Conservation (phyloP, 2,797 vertebrate species). For the Clarias platycephalus region DNA sequence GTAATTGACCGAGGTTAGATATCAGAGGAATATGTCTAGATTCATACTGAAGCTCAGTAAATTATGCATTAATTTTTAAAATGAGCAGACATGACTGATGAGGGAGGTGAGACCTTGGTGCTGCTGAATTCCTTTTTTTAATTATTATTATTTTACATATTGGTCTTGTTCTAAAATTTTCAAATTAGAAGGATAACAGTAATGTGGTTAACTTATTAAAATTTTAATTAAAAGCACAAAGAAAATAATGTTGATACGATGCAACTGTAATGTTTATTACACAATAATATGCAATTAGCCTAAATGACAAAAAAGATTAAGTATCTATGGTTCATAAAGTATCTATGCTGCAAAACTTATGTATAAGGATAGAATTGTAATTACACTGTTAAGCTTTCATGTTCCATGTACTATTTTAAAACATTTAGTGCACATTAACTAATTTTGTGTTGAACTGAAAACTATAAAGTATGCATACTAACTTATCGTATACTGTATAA, state of each 20-base stretch:
- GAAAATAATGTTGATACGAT: neutral
- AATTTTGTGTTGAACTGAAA: too few relatives aligned
- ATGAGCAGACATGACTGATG: conserved; percentile 58
- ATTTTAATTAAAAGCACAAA: neutral
- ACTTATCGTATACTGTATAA: too few relatives aligned
- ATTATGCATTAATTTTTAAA: conserved; percentile 56
- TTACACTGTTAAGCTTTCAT: conserved; percentile 45
- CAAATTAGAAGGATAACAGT: neutral
- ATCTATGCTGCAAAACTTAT: conserved; percentile 18
- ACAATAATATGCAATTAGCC: neutral
- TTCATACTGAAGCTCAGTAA: conserved; percentile 58
- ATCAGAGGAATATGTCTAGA: conserved; percentile 55
- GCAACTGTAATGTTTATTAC: conserved; percentile 14
- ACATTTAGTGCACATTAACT: too few relatives aligned
- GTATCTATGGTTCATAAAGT: neutral
- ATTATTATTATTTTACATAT: conserved; percentile 5
- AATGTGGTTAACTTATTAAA: neutral
- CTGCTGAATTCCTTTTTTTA: conserved; percentile 21
- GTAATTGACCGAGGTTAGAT: conserved; percentile 63
- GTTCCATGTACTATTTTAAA: too few relatives aligned
- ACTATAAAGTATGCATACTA: too few relatives aligned
- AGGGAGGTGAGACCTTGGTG: conserved; percentile 41
- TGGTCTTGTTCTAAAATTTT: conserved; percentile 10
- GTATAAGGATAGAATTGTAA: conserved; percentile 45
- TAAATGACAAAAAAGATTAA: conserved; percentile 31